Conservation (phyloP, 1,140 invertebrate species). For the Lethrus apterus region DNA sequence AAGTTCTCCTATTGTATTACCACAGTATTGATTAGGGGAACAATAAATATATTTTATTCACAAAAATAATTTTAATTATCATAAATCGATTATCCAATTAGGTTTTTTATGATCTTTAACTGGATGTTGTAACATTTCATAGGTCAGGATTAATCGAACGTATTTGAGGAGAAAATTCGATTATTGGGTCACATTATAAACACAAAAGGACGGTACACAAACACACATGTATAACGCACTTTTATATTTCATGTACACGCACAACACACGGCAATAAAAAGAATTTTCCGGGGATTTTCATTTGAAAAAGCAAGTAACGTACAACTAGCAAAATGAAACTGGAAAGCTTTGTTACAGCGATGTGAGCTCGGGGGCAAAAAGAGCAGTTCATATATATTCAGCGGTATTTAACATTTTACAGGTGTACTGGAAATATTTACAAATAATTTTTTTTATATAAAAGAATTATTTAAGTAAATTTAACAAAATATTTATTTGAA, state of each 20-base stretch:
- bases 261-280: constrained; percentile 12
- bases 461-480: too few species aligned
- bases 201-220: constrained; percentile 8
- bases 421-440: too few species aligned
- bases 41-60: too few species aligned
- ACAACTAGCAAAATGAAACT: constrained; percentile 12
- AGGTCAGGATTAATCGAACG: constrained; percentile 25
- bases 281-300: constrained; percentile 13
- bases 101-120: too few species aligned
- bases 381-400: constrained; percentile 8
- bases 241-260: constrained; percentile 12
- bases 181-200: constrained; percentile 12
- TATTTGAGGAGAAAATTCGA: constrained; percentile 7
- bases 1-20: too few species aligned
- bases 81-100: too few species aligned
- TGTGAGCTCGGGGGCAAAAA: constrained; percentile 12
- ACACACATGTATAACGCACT: constrained; percentile 11
- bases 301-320: constrained; percentile 13
- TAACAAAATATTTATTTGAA: too few species aligned
- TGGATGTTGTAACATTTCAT: too few species aligned
- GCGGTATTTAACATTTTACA: constrained; percentile 10
- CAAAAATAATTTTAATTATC: too few species aligned
- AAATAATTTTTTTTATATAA: too few species aligned
- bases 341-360: constrained; percentile 10
- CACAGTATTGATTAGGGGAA: too few species aligned